Base-by-base conservation (phyloP, 2,797 vertebrate genomes). In the Smutsia gigantea region DNA sequence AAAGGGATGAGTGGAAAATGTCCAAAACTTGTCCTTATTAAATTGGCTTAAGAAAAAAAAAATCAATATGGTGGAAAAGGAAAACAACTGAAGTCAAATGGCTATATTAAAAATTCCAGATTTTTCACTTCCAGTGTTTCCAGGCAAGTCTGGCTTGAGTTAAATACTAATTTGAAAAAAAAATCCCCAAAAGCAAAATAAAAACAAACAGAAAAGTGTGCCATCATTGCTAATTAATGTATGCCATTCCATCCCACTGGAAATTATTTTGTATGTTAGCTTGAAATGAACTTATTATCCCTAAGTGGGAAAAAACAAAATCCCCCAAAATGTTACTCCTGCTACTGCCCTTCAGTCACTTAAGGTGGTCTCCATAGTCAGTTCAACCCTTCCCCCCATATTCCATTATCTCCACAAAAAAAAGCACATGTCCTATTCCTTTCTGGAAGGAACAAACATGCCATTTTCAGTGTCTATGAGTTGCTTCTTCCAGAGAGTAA, bases 401-500 rank as follows among this genome's bases (percentile, higher is more conserved):
- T 15, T 1, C 37, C 3, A 2, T 84, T 96, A 82, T 78, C 27
- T 90, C 18, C 21, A 21, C 39, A 46, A 68, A 90, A 84, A 77
- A 18, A 63, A 95, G 39, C 37, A 55, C n/a, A 34, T 39, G 1
- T 89, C 55, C 15, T 68, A 39, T 90, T 93, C 21, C 15, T 93
- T 94, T 49, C 39, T 72, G 19, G 53, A 95, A 97, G 25, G 34
- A 85, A 92, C 21, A 0, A 82, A 37, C 15, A 53, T 87, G 31
- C 61, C 21, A 92, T 96, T 93, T 87, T 88, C 34, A 77, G 42
- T 66, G 39, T 68, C 46, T 95, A 31, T 46, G 18, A 93, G 63
- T 49, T 81, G 29, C 53, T 94, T 46, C 34, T 90, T 97, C 57
- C 61, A 84, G 89, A 96, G n/a, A 94, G 27, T 77, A 94, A 97